Percentiles rank a stretch among this genome's conserved stretches.
phyloP scores from a whole-genome alignment of 2,888 invertebrate species.

The Leptopterna dolabrata region DNA sequence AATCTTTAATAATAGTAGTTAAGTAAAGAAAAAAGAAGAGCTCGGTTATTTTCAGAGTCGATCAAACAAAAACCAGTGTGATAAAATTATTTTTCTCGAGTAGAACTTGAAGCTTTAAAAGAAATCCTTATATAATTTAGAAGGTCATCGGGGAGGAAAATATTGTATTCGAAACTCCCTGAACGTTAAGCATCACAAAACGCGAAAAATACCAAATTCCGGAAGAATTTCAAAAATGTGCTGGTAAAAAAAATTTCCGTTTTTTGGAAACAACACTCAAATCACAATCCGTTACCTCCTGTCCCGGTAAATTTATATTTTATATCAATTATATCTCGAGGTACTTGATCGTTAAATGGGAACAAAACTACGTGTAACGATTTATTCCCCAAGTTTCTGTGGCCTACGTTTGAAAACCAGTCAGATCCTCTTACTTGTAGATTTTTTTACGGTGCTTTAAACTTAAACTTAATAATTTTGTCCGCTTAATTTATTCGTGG shows the following conservation, averaged over 20 bases:
- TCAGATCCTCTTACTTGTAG: neutral
- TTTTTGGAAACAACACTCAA: neutral
- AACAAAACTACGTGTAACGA: neutral
- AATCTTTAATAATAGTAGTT: neutral
- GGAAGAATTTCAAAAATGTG: no score
- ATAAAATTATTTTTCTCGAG: neutral
- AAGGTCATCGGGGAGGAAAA: neutral
- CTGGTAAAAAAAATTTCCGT: no score
- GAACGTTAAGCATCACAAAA: neutral
- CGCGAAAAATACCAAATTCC: no score
- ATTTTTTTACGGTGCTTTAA: constrained; percentile 4
- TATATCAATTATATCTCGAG: neutral
- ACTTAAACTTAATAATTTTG: neutral
- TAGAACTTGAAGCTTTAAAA: neutral
- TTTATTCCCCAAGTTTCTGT: neutral
- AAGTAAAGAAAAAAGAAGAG: neutral
- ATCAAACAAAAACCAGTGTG: neutral
- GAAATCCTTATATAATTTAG: neutral
- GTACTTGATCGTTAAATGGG: neutral
- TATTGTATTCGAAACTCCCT: neutral
- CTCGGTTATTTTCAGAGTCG: neutral
- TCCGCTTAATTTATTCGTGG: neutral
- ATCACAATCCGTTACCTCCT: neutral
- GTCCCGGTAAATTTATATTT: neutral
- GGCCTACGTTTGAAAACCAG: neutral